phyloP scores from a whole-genome alignment of 1,140 invertebrate species.

The Atta cephalotes region DNA sequence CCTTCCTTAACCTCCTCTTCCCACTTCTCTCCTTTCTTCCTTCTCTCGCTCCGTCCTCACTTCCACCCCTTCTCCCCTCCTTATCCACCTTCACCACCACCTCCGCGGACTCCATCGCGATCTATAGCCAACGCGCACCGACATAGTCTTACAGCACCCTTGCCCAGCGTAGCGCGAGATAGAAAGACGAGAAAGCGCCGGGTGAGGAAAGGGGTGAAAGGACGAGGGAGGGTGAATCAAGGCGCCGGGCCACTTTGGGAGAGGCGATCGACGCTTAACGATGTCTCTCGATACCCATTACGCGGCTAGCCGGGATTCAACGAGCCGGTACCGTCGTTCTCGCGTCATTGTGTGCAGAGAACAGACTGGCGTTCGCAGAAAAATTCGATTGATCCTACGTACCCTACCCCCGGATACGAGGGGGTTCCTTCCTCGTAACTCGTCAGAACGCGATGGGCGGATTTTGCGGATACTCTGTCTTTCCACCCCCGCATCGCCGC shows the following conservation, averaged over 20 bases:
- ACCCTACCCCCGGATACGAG: conserved; percentile 35
- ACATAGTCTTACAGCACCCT: conserved; percentile 63
- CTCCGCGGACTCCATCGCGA: conserved; percentile 67
- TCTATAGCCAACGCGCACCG: conserved; percentile 65
- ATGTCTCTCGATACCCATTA: conserved; percentile 77
- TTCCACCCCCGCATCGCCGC: neutral
- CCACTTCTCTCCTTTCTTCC: conserved; percentile 75
- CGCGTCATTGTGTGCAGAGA: conserved; percentile 57
- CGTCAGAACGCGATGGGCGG: conserved; percentile 33
- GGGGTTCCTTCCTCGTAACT: conserved; percentile 57
- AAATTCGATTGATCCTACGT: conserved; percentile 69
- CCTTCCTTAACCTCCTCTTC: conserved; percentile 67
- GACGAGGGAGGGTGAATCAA: conserved; percentile 59
- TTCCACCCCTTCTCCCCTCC: conserved; percentile 12
- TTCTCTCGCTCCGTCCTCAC: conserved; percentile 41
- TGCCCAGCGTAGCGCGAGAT: conserved; percentile 45
- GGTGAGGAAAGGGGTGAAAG: neutral
- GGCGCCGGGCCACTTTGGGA: conserved; percentile 80
- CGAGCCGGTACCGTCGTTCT: conserved; percentile 60
- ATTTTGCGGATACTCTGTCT: conserved; percentile 58
- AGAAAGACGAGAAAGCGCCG: conserved; percentile 34
- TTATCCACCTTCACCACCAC: conserved; percentile 36
- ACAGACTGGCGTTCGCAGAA: conserved; percentile 38
- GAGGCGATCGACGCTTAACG: conserved; percentile 78
- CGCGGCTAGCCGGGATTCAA: conserved; percentile 71